Evolutionary conservation across 2,113 vertebrate genomes (phyloP), one percentile per base, ranked within the genome.

Genomic region (Anhinga rufa): DNA sequence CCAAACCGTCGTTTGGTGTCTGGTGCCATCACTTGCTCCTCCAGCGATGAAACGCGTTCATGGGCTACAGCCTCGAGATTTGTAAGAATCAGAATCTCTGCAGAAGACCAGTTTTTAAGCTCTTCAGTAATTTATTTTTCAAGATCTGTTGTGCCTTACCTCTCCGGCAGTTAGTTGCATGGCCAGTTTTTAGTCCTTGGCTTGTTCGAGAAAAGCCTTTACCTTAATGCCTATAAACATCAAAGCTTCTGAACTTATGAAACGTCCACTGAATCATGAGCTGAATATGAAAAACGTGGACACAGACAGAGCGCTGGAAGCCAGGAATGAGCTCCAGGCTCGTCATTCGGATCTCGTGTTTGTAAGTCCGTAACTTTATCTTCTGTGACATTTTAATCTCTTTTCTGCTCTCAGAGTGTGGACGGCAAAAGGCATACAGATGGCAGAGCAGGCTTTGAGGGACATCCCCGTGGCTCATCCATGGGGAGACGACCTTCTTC

Each of bases 321-420:
- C 34, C 49, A 62, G 75, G 18, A 44, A 18, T 12, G 38, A 88
- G 75, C 75, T 93, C 40, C 29, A 6, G 69, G 62, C n/a, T 64
- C 15, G 0, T 42, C 51, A 6, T 34, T 82, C 5, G 2, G 32
- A 28, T 22, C 49, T 14, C 5, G 0, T 36, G 71, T 44, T 26
- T 75, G 46, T 12, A 29, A 44, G 61, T n/a, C 87, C 3, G 1
- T 22, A 10, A 44, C 52, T 75, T 72, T 54, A 21, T 44, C 81
- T 82, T 60, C 38, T 38, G 55, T 60, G 92, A 20, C n/a, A 12
- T 71, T 90, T 70, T 49, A 21, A 36, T 71, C 38, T 72, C 17
- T 69, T 51, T 42, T 22, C 49, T 52, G 55, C 62, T 49, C 54
- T 36, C 49, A 46, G 54, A 78, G 28, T 1, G 1, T 25, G 81